These are phyloP conservation scores for Camponotus vicinus DNA, from an alignment of 1,140 invertebrate genomes.

Conservation along the genomic window DNA sequence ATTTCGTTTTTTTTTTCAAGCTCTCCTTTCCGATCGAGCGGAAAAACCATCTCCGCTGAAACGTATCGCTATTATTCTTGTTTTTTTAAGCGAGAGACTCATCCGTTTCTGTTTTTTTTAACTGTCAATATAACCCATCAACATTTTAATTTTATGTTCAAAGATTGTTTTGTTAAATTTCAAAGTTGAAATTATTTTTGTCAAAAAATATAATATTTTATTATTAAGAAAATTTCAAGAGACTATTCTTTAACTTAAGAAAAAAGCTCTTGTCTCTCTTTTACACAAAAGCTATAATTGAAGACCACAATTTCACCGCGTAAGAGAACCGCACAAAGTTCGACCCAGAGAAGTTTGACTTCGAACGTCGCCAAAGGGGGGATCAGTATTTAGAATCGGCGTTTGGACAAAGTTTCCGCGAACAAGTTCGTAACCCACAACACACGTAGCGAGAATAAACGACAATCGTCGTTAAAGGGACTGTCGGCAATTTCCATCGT, in stretches of 20 bases:
- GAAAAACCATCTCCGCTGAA: neutral
- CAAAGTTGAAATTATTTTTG: neutral
- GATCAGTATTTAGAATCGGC: constrained; percentile 8
- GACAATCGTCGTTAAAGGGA: constrained; percentile 36
- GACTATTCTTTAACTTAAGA: neutral
- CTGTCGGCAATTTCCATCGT: neutral
- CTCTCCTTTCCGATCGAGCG: constrained; percentile 26
- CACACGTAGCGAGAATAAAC: constrained; percentile 31
- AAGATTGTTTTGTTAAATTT: neutral
- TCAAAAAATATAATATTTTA: neutral
- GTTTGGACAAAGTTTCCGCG: constrained; percentile 24
- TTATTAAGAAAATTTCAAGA: neutral
- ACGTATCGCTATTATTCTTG: neutral
- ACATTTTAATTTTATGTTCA: neutral
- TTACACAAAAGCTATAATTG: neutral
- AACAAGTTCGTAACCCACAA: neutral
- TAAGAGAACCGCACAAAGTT: neutral
- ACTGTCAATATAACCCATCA: neutral
- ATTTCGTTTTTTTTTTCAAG: neutral
- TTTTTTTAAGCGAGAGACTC: neutral
- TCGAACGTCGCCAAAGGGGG: constrained; percentile 1
- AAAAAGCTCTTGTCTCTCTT: neutral
- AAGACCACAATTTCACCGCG: neutral
- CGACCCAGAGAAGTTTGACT: neutral
- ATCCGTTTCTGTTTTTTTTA: no score